Evolutionary conservation across 2,888 invertebrate genomes (phyloP), one percentile per base, ranked within the genome.

Genomic region (Arctia plantaginis): DNA sequence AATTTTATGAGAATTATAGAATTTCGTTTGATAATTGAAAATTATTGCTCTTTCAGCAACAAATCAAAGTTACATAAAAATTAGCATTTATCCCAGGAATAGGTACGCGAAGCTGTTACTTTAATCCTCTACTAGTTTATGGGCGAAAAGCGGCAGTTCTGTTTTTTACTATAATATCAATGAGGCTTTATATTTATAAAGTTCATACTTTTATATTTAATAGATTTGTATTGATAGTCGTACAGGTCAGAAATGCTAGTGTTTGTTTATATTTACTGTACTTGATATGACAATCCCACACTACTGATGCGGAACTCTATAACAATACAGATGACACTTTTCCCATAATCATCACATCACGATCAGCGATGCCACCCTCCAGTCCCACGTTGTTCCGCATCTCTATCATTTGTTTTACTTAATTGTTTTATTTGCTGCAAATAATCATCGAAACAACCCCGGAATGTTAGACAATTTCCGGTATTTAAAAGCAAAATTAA

Each of bases 361-460:
- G 27, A 64, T 65, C 13, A 55, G 23, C 71, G 72, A 76, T 82
- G 80, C 64, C 83, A 82, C 90, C 91, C 89, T 88, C 80, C 74
- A 84, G 85, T 93, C 92, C 93, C 94, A 94, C 92, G 93, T 85
- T 87, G 80, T 82, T 77, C 73, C 74, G 72, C 89, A 90, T 92
- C 91, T 90, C 88, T 79, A 77, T 89, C 86, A 91, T 92, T 92
- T 91, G 90, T 92, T 89, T 86, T 80, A 85, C 80, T 77, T 92
- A 93, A 94, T 94, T 92, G 92, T 94, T 94, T 93, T 90, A 92
- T 92, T 90, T 90, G 82, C 68, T 66, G 55, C 89, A 82, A 80
- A 84, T 92, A 93, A 94, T 93, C 89, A 90, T 85, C 85, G 80
- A 72, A 88, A 89, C 83, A 85, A 83, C 85, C 67, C 35, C 76